Conservation (phyloP, 1,140 invertebrate species). For the Drosophila bocki region DNA sequence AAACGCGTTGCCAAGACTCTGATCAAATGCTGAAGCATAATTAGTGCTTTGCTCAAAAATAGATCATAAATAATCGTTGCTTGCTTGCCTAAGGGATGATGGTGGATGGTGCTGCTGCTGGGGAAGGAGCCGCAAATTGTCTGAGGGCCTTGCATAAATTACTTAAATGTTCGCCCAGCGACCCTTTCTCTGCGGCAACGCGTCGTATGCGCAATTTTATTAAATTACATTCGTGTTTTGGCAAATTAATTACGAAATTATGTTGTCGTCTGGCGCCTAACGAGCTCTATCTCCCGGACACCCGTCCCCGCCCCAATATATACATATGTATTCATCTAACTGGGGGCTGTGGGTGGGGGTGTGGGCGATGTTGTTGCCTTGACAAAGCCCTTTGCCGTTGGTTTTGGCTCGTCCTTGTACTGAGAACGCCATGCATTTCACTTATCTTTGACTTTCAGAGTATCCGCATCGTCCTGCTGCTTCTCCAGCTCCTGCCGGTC, state of each 20-base stretch:
- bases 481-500: conserved; percentile 2
- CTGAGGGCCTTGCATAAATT: conserved; percentile 70
- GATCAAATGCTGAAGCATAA: conserved; percentile 73
- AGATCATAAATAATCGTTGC: conserved; percentile 77
- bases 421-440: conserved; percentile 63
- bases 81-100: conserved; percentile 44
- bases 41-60: conserved; percentile 79
- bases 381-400: conserved; percentile 39
- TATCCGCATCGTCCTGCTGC: conserved; percentile 30
- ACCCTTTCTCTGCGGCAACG: conserved; percentile 45
- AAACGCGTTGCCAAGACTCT: conserved; percentile 55
- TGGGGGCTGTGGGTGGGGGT: neutral
- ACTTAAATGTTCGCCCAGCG: conserved; percentile 63
- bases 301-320: conserved; percentile 5
- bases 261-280: conserved; percentile 74
- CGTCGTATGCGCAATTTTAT: conserved; percentile 83
- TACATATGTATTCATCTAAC: conserved; percentile 48
- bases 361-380: conserved; percentile 16
- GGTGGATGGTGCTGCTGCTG: neutral
- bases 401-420: conserved; percentile 17
- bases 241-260: conserved; percentile 84
- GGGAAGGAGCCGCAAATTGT: conserved; percentile 59
- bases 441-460: conserved; percentile 72
- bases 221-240: conserved; percentile 84
- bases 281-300: conserved; percentile 53